These are phyloP conservation scores for Patiria pectinifera DNA, from an alignment of 53 echinoderm and acorn worm genomes.

Conservation along the genomic window DNA sequence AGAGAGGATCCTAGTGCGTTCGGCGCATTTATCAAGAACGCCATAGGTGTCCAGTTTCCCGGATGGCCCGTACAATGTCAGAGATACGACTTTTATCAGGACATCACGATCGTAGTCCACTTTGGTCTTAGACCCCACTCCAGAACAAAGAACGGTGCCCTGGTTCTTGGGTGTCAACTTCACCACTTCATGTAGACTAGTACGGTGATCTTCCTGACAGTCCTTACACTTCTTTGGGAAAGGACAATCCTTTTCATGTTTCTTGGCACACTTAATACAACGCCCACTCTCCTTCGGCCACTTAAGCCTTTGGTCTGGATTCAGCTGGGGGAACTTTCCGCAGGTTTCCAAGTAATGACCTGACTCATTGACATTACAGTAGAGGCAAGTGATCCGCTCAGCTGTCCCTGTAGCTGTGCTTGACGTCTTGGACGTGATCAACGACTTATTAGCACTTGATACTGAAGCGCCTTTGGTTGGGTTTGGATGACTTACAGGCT, in stretches of 20 bases:
- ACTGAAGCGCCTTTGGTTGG: background rate
- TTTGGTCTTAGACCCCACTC: constrained; percentile 28
- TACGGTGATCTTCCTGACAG: constrained; percentile 41
- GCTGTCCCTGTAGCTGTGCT: background rate
- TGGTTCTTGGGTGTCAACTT: background rate
- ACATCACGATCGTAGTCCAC: constrained; percentile 46
- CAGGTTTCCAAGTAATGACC: constrained; percentile 48
- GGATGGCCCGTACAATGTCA: constrained; percentile 32
- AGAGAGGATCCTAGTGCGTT: constrained; percentile 18
- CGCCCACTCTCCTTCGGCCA: constrained; percentile 33
- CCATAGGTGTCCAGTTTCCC: constrained; percentile 31
- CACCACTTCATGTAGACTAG: constrained; percentile 52
- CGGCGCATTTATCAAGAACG: constrained; percentile 30
- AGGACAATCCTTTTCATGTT: constrained; percentile 22
- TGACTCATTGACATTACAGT: constrained; percentile 19
- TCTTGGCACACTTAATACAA: constrained; percentile 51
- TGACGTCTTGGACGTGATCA: background rate
- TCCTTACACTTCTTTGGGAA: constrained; percentile 47
- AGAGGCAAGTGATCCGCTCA: constrained; percentile 27
- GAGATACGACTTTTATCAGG: constrained; percentile 41
- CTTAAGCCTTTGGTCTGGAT: constrained; percentile 16
- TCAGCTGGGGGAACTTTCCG: constrained; percentile 3
- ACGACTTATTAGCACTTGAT: background rate
- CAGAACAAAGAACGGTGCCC: constrained; percentile 37
- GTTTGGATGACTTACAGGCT: background rate